phyloP scores from a whole-genome alignment of 2,797 vertebrate genomes.

The Trematomus bernacchii region DNA sequence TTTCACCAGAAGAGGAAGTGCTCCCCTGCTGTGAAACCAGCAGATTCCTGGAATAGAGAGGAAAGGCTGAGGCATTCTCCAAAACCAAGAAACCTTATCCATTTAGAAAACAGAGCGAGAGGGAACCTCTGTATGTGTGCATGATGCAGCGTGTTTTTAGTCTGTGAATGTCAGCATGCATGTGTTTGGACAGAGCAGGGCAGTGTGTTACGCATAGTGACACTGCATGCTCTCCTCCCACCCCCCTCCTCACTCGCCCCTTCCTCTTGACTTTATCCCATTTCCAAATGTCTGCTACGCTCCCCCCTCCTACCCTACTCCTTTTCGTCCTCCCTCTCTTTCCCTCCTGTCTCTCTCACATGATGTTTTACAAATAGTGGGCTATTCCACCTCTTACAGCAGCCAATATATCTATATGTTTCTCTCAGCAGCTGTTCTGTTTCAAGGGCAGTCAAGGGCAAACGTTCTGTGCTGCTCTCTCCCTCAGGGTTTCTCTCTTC shows the following conservation, averaged over 20 bases:
- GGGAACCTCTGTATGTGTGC: slow-evolving; percentile 14
- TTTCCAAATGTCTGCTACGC: slow-evolving; percentile 51
- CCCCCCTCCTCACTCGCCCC: slow-evolving; percentile 49
- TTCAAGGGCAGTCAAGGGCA: slow-evolving; percentile 76
- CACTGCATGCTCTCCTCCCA: slow-evolving; percentile 54
- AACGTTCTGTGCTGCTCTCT: slow-evolving; percentile 29
- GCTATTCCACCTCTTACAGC: slow-evolving; percentile 32
- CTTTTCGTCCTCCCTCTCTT: slow-evolving; percentile 15
- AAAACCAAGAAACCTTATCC: slow-evolving; percentile 45
- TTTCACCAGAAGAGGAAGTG: slow-evolving; percentile 46
- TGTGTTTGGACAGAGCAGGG: slow-evolving; percentile 62
- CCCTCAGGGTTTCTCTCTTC: slow-evolving; percentile 55
- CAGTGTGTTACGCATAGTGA: slow-evolving; percentile 63
- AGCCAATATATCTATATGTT: slow-evolving; percentile 29
- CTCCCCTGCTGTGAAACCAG: slow-evolving; percentile 63
- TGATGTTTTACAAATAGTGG: slow-evolving; percentile 33
- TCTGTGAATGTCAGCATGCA: slow-evolving; percentile 46
- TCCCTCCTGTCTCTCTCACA: slow-evolving; percentile 23
- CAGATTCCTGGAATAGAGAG: slow-evolving; percentile 62
- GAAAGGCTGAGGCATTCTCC: slow-evolving; percentile 58
- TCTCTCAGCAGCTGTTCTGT: slow-evolving; percentile 49
- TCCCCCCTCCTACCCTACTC: slow-evolving; percentile 34
- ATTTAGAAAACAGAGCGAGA: slow-evolving; percentile 52
- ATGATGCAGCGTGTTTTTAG: slow-evolving; percentile 27
- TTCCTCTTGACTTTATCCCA: slow-evolving; percentile 49